Evolutionary conservation across 2,113 vertebrate genomes (phyloP), one percentile per base, ranked within the genome.

Genomic region (Columbina picui): DNA sequence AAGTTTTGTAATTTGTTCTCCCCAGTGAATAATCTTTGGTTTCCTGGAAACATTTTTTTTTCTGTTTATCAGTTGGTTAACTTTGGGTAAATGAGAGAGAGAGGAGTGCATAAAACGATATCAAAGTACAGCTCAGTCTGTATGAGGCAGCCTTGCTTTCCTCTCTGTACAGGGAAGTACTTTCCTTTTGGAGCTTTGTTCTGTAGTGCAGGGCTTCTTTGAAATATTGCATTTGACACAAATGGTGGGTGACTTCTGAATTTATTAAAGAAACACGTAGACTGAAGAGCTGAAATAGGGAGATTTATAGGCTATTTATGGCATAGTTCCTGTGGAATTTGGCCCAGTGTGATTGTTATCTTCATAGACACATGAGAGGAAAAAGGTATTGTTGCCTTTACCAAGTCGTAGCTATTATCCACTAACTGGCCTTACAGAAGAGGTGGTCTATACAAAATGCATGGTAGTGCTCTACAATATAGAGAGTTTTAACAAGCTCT

Each of bases 51-150:
- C 75, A 9, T 78, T 89, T 94, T n/a, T n/a, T 63, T 69, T 67
- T 63, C 56, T 95, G 86, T 96, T 94, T 93, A 96, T 94, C 86
- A 93, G 61, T 84, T 91, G 84, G 75, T 69, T 91, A 91, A 90
- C n/a, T 95, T 96, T 0, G 8, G 77, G 77, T 77, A 94, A 94
- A 95, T 91, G 89, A 93, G 73, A 78, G 61, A 53, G 78, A 68
- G 52, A 55, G 45, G 29, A 79, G 49, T 16, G 64, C 45, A 65
- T 59, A 60, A 87, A 91, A 36, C n/a, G 4, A 7, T 84, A 88
- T 95, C 57, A 63, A 91, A 93, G 93, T 4, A 10, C 61, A 84
- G 64, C 84, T 91, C 53, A 30, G 87, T 29, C 84, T 84, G 41
- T 53, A 15, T 63, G 7, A 53, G 89, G 63, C 77, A 65, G 74